A percentile compares a stretch with the other conserved stretches of the same genome.
Evolutionary conservation across 2,797 vertebrate genomes (phyloP).

Genomic region (Eulemur coronatus): DNA sequence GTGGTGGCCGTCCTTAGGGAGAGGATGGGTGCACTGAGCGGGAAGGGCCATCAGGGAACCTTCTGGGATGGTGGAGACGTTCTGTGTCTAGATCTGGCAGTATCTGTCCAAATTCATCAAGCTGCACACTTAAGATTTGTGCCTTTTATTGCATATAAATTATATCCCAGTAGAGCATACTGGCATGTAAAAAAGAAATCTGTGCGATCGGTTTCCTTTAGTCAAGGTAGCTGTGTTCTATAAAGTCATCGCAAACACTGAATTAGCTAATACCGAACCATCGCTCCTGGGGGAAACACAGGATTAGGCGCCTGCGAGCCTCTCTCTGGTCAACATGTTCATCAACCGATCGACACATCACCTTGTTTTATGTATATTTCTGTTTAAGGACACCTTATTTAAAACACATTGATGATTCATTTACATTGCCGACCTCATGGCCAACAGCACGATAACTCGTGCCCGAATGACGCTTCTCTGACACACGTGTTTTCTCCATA

Average conservation of each 20-base stretch:
- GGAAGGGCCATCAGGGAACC: not conserved
- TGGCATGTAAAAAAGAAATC: not conserved
- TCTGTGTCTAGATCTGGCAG: not conserved
- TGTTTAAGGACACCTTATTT: not conserved
- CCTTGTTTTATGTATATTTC: not conserved
- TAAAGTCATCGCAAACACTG: not conserved
- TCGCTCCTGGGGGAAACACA: not conserved
- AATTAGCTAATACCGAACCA: not conserved
- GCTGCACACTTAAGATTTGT: not conserved
- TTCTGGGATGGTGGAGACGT: not conserved
- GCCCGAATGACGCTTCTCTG: not conserved
- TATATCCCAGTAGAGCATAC: not conserved
- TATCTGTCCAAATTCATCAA: not conserved
- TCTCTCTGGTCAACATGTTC: not conserved
- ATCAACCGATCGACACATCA: not conserved
- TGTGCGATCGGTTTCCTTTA: not conserved
- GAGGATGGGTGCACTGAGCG: too few species aligned
- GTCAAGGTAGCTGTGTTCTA: not conserved
- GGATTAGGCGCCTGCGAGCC: not conserved
- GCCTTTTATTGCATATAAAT: not conserved
- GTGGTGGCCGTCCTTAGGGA: not conserved
- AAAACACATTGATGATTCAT: not conserved
- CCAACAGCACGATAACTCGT: fast-evolving
- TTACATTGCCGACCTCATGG: fast-evolving
- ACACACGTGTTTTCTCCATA: not conserved